Evolutionary conservation across 2,888 invertebrate genomes (phyloP), one percentile per base, ranked within the genome.

Genomic region (Thera britannica): DNA sequence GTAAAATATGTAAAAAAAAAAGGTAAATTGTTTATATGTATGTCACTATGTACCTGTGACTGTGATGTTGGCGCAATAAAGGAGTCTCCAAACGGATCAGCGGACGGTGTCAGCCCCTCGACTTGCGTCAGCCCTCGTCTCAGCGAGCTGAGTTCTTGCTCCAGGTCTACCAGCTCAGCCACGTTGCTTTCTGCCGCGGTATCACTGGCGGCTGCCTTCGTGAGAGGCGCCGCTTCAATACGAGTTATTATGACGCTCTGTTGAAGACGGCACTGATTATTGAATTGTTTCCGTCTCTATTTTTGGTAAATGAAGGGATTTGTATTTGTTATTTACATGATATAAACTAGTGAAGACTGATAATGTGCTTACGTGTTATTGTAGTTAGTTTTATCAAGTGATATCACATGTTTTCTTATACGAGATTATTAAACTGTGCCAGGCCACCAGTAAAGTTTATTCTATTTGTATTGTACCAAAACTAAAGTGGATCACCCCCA

Each of bases 51-150:
- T 76, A 91, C 92, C 84, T 89, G 89, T 44, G 89, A 79, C 11
- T 89, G 85, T 23, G 81, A 67, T 2, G 80, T 71, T n/a, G 87
- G 81, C 58, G 80, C 80, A 48, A 85, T 92, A 72, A 93, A 93
- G 41, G 92, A 93, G 78, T 93, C 93, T 46, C 93, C 93, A 66
- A 93, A 93, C 2, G 93, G 93, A 71, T 93, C 93, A 3, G 95
- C 92, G n/a, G 95, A 93, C 2, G 96, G 95, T 2, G 97, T 97
- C 48, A 97, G 96, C 67, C 97, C 95, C 86, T 97, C 97, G 94
- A 98, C 97, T 90, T 98, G 98, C 75, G 97, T 96, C 72, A 98
- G 96, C 2, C 98, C 98, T 76, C 98, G 96, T 83, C 98, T 96
- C 78, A 98, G 90, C 67, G 97, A 97, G 83, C 96, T 97, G 70